Percentiles rank a stretch among this genome's conserved stretches.
Conservation (phyloP, 2,797 vertebrate species). For the Notolepis coatsorum region DNA sequence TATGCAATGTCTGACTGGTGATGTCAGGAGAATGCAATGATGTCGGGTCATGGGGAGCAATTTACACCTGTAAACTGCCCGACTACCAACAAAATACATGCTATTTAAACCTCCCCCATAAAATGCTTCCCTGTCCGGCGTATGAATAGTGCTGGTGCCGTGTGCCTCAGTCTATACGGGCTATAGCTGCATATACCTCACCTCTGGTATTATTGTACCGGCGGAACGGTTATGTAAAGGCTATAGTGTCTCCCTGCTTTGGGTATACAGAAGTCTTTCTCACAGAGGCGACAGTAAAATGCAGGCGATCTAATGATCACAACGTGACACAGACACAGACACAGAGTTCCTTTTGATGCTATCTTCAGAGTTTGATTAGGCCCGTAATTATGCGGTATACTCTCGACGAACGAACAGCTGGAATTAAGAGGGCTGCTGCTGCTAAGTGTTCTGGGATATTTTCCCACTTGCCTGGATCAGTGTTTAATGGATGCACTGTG, state of each 20-base stretch:
- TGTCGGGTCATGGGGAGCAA: no score
- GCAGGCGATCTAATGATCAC: constrained; percentile 10
- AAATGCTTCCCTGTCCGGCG: no score
- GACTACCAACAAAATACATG: constrained; percentile 10
- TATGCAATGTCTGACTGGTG: no score
- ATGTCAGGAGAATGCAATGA: no score
- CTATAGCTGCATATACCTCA: no score
- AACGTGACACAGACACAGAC: neutral
- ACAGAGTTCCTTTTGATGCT: constrained; percentile 37
- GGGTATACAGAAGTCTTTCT: no score
- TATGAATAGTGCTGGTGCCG: no score
- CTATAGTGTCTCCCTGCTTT: no score
- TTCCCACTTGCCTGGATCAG: constrained; percentile 15
- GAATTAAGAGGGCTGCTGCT: constrained; percentile 14
- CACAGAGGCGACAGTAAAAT: constrained; percentile 31
- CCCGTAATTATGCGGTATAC: constrained; percentile 54
- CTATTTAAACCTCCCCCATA: constrained; percentile 11
- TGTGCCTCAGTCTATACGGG: no score
- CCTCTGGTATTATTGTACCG: no score
- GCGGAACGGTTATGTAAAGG: no score
- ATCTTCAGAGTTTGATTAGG: constrained; percentile 62
- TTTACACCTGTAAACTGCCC: constrained; percentile 15
- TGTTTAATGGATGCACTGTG: neutral
- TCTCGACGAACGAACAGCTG: constrained; percentile 34
- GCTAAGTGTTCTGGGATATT: constrained; percentile 26